These are phyloP conservation scores for Laticauda colubrina DNA, from an alignment of 2,113 vertebrate species.

Conservation along the genomic window DNA sequence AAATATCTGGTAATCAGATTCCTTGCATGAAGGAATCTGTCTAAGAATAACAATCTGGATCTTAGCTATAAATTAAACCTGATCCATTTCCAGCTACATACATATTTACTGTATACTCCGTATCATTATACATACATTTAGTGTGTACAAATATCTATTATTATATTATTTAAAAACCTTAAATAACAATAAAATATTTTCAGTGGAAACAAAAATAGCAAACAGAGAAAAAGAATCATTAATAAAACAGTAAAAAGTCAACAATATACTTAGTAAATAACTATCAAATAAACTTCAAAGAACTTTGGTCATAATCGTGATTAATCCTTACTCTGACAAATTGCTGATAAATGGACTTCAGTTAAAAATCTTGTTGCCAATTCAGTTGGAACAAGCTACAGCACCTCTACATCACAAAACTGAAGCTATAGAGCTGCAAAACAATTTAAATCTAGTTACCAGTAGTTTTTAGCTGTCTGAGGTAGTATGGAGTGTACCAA, in stretches of 20 bases:
- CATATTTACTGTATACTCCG: background rate
- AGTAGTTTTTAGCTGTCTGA: background rate
- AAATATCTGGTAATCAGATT: background rate
- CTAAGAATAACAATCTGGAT: background rate
- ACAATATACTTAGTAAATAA: background rate
- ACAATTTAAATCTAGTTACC: background rate
- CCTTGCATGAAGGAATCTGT: background rate
- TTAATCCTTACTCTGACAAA: background rate
- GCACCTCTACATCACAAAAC: background rate
- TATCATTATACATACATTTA: background rate
- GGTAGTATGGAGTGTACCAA: background rate
- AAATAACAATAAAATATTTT: background rate
- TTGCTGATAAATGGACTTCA: background rate
- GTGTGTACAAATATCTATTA: background rate
- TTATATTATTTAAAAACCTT: background rate
- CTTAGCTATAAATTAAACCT: background rate
- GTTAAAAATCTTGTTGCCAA: background rate
- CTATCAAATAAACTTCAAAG: background rate
- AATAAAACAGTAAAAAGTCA: background rate
- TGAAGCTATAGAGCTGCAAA: background rate
- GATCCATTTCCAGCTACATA: background rate
- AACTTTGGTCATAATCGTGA: background rate
- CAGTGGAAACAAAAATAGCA: background rate
- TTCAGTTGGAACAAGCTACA: background rate
- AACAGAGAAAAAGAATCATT: background rate